A percentile compares a stretch with the other conserved stretches of the same genome.
Conservation (phyloP, 92 coral and sea anemone genomes). For the Paramuricea clavata region DNA sequence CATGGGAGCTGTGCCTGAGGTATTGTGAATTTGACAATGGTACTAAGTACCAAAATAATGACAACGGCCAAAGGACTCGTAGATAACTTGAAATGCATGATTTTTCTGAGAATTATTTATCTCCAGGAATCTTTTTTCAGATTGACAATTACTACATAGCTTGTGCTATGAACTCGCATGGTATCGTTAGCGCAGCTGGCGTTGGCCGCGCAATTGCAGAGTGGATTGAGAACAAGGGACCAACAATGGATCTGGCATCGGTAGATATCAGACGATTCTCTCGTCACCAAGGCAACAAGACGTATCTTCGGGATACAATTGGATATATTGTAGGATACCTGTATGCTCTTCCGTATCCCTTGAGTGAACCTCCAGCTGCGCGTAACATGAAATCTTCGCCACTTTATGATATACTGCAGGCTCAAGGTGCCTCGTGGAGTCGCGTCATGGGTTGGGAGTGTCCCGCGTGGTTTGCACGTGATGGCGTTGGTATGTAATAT, state of each 20-base stretch:
- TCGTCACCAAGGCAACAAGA: constrained; percentile 86
- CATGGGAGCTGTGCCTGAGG: constrained; percentile 94
- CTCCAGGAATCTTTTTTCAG: no score
- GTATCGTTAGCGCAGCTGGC: constrained; percentile 93
- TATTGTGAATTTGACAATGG: constrained; percentile 44
- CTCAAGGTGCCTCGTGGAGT: constrained; percentile 89
- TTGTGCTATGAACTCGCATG: constrained; percentile 92
- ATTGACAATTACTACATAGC: constrained; percentile 85
- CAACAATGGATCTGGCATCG: constrained; percentile 86
- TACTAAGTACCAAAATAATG: background rate
- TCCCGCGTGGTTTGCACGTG: constrained; percentile 75
- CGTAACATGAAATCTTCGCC: constrained; percentile 81
- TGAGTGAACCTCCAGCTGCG: constrained; percentile 33
- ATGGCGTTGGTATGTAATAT: constrained; percentile 65
- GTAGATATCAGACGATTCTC: constrained; percentile 94
- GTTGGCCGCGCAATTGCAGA: constrained; percentile 93
- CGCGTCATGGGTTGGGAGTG: constrained; percentile 91
- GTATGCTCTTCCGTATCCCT: constrained; percentile 52
- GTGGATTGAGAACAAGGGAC: constrained; percentile 92
- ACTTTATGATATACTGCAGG: constrained; percentile 66
- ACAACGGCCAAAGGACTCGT: no score
- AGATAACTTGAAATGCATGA: no score
- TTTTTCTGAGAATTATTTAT: no score
- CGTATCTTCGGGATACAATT: constrained; percentile 84
- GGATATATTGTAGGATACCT: constrained; percentile 76